phyloP scores from a whole-genome alignment of 1,140 invertebrate genomes.

The Philotrypesis tridentata region DNA sequence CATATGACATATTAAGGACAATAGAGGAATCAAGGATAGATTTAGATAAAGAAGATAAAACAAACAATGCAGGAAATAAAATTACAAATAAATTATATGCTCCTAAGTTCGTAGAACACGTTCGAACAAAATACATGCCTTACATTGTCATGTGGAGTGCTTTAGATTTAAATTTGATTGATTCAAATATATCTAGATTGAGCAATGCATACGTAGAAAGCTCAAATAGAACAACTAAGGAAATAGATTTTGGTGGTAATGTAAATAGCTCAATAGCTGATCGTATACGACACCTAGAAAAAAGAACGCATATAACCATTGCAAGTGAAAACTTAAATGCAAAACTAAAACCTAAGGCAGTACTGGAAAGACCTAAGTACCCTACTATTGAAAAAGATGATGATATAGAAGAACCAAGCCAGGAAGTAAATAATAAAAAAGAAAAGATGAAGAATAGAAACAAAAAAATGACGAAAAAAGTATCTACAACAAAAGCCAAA shows the following conservation, averaged over 20 bases:
- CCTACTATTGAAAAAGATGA: not conserved
- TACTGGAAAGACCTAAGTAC: not conserved
- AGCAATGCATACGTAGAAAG: slow-evolving; percentile 41
- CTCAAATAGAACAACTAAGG: slow-evolving; percentile 24
- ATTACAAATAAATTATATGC: not conserved
- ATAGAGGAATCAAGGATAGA: not conserved
- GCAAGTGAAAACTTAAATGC: not conserved
- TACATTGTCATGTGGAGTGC: slow-evolving; percentile 11
- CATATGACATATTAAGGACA: not conserved
- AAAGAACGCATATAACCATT: not conserved
- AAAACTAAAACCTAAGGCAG: slow-evolving; percentile 3
- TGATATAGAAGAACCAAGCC: not conserved
- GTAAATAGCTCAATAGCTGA: not conserved
- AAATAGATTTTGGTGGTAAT: not conserved
- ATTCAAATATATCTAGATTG: not conserved
- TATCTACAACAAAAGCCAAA: not conserved
- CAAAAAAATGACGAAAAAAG: not conserved
- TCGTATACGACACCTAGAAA: slow-evolving; percentile 15
- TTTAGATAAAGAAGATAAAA: not conserved
- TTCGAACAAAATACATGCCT: not conserved
- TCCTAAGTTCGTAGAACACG: slow-evolving; percentile 1
- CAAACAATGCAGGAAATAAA: not conserved
- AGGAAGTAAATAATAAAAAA: not conserved
- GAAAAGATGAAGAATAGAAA: not conserved
- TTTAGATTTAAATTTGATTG: not conserved